Percentiles rank a stretch among this genome's conserved stretches.
Evolutionary conservation across 1,140 invertebrate genomes (phyloP).

Genomic region (Stegodyphus mimosarum): DNA sequence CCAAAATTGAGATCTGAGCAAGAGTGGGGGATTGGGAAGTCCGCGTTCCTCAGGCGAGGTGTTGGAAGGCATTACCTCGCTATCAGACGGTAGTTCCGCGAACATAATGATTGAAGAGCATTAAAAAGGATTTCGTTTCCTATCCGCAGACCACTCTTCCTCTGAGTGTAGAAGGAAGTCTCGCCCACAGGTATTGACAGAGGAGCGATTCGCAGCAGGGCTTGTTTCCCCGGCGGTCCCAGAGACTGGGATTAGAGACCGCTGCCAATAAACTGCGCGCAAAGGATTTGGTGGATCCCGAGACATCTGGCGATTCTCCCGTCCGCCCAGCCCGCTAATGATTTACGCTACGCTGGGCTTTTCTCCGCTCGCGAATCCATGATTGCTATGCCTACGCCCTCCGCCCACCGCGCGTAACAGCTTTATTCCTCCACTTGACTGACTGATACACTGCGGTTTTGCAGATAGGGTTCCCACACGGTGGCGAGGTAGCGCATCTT

Average conservation of each 20-base stretch:
- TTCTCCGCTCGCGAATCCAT: slow-evolving; percentile 31
- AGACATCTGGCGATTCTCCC: slow-evolving; percentile 51
- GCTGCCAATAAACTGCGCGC: slow-evolving; percentile 53
- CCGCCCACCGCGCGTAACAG: slow-evolving; percentile 33
- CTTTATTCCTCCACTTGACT: slow-evolving; percentile 54
- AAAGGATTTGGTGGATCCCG: slow-evolving; percentile 38
- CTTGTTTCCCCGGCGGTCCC: slow-evolving; percentile 4
- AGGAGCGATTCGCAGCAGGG: slow-evolving; percentile 13
- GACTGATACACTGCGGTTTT: slow-evolving; percentile 54
- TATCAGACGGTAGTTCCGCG: not conserved
- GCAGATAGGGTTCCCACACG: not conserved
- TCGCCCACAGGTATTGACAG: slow-evolving; percentile 55
- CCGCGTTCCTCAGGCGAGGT: too few relatives aligned
- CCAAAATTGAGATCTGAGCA: too few relatives aligned
- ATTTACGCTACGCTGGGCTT: slow-evolving; percentile 52
- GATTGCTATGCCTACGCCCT: slow-evolving; percentile 20
- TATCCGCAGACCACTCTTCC: not conserved
- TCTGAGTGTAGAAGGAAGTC: not conserved
- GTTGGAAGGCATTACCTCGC: too few relatives aligned
- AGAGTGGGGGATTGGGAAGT: too few relatives aligned
- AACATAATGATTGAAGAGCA: slow-evolving; percentile 13
- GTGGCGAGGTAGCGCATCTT: not conserved
- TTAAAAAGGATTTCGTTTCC: not conserved
- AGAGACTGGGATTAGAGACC: slow-evolving; percentile 41
- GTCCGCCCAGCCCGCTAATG: slow-evolving; percentile 52